Evolutionary conservation across 2,113 vertebrate genomes (phyloP).

Genomic region (Aleadryas rufinucha): DNA sequence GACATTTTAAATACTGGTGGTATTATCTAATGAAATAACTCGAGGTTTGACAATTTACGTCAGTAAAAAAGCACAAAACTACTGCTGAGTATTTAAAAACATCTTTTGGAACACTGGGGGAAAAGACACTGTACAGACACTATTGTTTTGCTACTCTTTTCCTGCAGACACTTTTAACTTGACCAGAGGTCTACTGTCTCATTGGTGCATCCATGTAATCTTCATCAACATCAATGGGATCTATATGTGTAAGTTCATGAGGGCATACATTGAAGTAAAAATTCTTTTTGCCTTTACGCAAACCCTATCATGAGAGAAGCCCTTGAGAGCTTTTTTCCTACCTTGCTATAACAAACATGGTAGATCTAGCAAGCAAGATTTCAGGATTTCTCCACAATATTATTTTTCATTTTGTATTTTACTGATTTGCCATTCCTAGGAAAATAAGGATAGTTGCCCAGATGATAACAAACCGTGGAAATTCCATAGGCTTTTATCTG

Average conservation of each 20-base stretch:
- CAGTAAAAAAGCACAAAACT: background rate
- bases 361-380: background rate
- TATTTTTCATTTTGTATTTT: background rate
- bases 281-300: background rate
- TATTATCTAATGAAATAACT: conserved; percentile 50
- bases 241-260: background rate
- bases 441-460: background rate
- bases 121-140: background rate
- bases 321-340: background rate
- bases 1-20: conserved; percentile 41
- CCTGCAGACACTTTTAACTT: background rate
- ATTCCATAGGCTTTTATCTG: background rate
- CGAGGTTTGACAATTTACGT: background rate
- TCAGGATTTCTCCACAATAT: background rate
- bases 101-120: background rate
- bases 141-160: background rate
- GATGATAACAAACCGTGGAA: background rate
- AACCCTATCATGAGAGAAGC: background rate
- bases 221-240: background rate
- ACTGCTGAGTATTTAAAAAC: background rate
- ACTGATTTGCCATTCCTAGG: background rate
- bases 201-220: background rate
- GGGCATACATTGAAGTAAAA: background rate
- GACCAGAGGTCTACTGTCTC: background rate
- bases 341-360: background rate